Evolutionary conservation across 2,888 invertebrate species (phyloP), one percentile per base, ranked within the genome.

Genomic region (Mythimna pallens): DNA sequence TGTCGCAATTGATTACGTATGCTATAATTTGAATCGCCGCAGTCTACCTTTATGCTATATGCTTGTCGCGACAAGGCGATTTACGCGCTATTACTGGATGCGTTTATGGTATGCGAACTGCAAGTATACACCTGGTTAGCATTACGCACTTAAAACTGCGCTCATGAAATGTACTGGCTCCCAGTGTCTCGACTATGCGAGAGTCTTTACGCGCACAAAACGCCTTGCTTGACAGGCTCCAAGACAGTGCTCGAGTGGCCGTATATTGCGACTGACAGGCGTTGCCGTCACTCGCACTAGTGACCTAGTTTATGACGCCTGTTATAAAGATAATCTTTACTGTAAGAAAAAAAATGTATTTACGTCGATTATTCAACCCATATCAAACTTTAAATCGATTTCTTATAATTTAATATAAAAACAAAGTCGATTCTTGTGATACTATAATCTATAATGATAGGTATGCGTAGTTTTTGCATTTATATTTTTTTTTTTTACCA

Each of bases 401-500:
- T 40, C 20, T n/a, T 34, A 55, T 36, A 61, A 54, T 76, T 30
- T n/a, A 54, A 17, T 54, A 43, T 22, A 58, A 61, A 61, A 40
- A 25, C 17, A 20, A 47, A 66, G 50, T 81, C 62, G 22, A 64
- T 68, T 69, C 54, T 67, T 83, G 80, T 83, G 80, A 83, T 74
- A 80, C 67, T 59, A 55, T 59, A 63, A 63, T 54, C 58, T 65
- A 54, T 65, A 50, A 30, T 75, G 20, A 36, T 47, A 59, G 47
- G 58, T 40, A 47, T 65, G 22, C 64, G 69, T 68, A 78, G 50
- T 77, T 81, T 76, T 78, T 55, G 69, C 20, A 76, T 81, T 76
- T 34, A 69, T 25, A n/a, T n/a, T n/a, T n/a, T n/a, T n/a, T n/a
- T n/a, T n/a, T n/a, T n/a, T n/a, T n/a, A n/a, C n/a, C n/a, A n/a